Evolutionary conservation across 2,888 invertebrate genomes (phyloP).

Genomic region (Monopis laevigella): DNA sequence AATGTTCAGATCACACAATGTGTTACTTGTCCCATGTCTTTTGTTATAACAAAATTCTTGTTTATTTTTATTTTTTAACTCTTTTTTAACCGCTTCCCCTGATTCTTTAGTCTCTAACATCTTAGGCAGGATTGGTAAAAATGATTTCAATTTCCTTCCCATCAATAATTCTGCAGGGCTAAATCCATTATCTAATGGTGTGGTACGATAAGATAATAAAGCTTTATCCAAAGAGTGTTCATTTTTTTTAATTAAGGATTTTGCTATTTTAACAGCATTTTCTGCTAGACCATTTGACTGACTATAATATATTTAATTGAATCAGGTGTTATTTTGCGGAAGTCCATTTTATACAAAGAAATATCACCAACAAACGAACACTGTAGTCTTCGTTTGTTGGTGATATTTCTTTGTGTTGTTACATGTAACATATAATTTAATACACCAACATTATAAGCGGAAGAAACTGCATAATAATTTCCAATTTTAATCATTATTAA

Average conservation of each 20-base stretch:
- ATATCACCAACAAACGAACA: no score
- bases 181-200: conserved; percentile 5
- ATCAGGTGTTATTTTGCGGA: no score
- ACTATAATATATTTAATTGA: no score
- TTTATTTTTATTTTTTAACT: background rate
- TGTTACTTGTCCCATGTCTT: background rate
- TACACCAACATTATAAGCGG: no score
- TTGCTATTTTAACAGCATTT: conserved; percentile 9
- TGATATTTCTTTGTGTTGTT: no score
- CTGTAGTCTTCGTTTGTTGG: no score
- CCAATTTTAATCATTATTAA: no score
- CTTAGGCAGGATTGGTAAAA: background rate
- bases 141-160: conserved; percentile 1
- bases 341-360: no score
- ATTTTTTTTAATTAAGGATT: conserved; percentile 8
- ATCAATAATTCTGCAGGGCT: conserved; percentile 7
- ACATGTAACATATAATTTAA: no score
- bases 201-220: conserved; percentile 4
- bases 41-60: conserved; percentile 3
- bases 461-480: no score
- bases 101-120: background rate
- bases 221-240: background rate
- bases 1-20: background rate
- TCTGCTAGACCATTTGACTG: conserved; percentile 5
- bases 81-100: background rate